Percentiles rank a stretch among this genome's conserved stretches.
phyloP scores from a whole-genome alignment of 2,797 vertebrate genomes.

The Enteromius treurensis region DNA sequence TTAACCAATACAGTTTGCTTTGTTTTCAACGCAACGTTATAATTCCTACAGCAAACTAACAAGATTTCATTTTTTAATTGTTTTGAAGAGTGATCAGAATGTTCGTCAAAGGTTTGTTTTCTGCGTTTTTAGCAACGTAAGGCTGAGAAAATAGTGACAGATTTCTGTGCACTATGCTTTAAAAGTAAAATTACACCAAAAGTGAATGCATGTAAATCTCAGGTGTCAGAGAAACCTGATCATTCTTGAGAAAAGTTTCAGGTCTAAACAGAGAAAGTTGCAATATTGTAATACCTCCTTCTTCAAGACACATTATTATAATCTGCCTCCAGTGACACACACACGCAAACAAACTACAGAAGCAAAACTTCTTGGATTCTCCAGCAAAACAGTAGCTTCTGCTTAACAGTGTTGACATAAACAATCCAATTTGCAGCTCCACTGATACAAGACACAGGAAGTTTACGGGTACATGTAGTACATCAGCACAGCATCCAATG shows the following conservation, averaged over 20 bases:
- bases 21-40: no score
- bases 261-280: not conserved
- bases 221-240: not conserved
- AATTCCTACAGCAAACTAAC: not conserved
- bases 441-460: slow-evolving; percentile 3
- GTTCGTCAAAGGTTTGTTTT: not conserved
- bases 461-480: slow-evolving; percentile 2
- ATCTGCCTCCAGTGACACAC: not conserved
- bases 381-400: not conserved
- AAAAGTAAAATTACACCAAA: not conserved
- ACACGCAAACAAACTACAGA: not conserved
- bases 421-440: not conserved
- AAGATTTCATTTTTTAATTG: not conserved
- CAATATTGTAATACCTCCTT: not conserved
- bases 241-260: not conserved
- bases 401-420: slow-evolving; percentile 24
- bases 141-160: not conserved
- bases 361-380: slow-evolving; percentile 2
- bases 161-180: not conserved
- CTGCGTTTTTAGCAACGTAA: not conserved
- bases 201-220: not conserved
- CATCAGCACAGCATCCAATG: not conserved
- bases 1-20: not conserved
- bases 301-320: not conserved
- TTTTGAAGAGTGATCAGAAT: not conserved